Evolutionary conservation across 2,797 vertebrate genomes (phyloP).

Genomic region (Lagodon rhomboides): DNA sequence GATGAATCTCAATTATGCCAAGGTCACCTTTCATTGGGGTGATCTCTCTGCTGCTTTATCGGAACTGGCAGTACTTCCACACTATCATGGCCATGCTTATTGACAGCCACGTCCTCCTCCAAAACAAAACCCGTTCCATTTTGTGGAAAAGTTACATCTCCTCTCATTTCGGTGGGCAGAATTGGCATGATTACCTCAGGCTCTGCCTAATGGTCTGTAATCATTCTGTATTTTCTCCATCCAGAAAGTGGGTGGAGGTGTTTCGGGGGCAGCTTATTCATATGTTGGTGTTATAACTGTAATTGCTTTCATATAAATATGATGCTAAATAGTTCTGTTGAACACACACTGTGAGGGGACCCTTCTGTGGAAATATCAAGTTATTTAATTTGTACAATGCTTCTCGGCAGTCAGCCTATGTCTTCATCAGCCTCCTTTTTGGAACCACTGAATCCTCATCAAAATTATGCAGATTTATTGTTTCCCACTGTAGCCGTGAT

Average conservation of each 20-base stretch:
- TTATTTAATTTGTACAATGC: constrained; percentile 22
- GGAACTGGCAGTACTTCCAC: constrained; percentile 88
- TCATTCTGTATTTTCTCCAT: constrained; percentile 67
- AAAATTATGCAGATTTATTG: constrained; percentile 18
- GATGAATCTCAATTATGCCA: constrained; percentile 91
- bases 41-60: constrained; percentile 87
- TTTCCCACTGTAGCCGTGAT: constrained; percentile 32
- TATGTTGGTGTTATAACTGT: constrained; percentile 58
- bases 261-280: constrained; percentile 65
- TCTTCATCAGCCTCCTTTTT: constrained; percentile 19
- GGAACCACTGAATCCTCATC: constrained; percentile 9
- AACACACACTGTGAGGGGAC: constrained; percentile 25
- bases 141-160: constrained; percentile 64
- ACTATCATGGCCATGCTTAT: constrained; percentile 86
- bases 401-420: not conserved
- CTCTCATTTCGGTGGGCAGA: constrained; percentile 75
- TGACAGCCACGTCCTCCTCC: constrained; percentile 82
- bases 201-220: constrained; percentile 73
- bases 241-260: constrained; percentile 55
- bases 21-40: constrained; percentile 88
- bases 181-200: constrained; percentile 67
- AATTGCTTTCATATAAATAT: constrained; percentile 52
- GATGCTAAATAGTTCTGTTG: constrained; percentile 39
- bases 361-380: constrained; percentile 20
- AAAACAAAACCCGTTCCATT: constrained; percentile 72